phyloP scores from a whole-genome alignment of 2,797 vertebrate genomes.

The Hippopotamyrus pictus region DNA sequence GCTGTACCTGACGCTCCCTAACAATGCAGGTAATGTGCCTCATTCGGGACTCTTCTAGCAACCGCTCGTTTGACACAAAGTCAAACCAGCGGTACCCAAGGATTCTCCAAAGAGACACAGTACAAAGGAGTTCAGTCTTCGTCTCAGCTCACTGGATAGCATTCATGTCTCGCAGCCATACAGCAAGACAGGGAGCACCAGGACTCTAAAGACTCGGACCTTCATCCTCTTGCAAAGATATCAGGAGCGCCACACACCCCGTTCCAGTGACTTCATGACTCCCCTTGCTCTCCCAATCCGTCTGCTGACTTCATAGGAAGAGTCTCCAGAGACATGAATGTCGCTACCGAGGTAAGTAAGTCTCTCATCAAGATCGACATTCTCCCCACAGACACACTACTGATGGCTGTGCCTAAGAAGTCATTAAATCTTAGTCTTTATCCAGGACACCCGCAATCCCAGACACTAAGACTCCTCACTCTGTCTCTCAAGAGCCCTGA shows the following conservation, averaged over 20 bases:
- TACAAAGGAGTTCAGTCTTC: not conserved
- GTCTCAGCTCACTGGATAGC: not conserved
- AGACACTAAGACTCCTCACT: too few relatives aligned
- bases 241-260: not conserved
- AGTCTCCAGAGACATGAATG: not conserved
- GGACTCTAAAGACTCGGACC: not conserved
- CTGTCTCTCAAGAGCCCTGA: too few relatives aligned
- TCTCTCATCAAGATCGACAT: not conserved
- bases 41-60: not conserved
- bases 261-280: not conserved
- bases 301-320: not conserved
- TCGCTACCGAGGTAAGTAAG: not conserved
- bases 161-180: not conserved
- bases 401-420: not conserved
- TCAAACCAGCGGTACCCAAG: not conserved
- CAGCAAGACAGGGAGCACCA: not conserved
- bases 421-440: not conserved
- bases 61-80: not conserved
- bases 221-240: not conserved
- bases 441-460: too few relatives aligned
- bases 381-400: not conserved
- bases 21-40: not conserved
- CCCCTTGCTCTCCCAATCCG: not conserved
- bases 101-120: not conserved
- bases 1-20: not conserved